phyloP scores from a whole-genome alignment of 2,888 invertebrate genomes.

The Pterostichus madidus region DNA sequence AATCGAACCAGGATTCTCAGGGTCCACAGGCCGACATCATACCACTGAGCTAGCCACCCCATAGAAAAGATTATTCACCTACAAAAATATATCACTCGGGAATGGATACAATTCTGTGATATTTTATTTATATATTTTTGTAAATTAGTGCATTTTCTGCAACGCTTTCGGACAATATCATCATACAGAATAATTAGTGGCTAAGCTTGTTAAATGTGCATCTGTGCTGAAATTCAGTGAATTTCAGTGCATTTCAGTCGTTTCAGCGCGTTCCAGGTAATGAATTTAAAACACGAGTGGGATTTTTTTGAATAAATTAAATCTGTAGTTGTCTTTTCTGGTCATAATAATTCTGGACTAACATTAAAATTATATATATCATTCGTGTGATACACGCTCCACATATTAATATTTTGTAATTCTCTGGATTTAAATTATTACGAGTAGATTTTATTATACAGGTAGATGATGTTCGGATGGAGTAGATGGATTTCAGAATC shows the following conservation, averaged over 20 bases:
- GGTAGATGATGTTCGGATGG: too few species aligned
- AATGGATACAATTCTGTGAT: too few species aligned
- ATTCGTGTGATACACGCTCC: neutral
- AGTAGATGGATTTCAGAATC: too few species aligned
- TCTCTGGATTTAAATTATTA: neutral
- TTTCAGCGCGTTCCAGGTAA: constrained; percentile 32
- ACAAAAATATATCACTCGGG: too few species aligned
- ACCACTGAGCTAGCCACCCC: too few species aligned
- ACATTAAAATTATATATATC: neutral
- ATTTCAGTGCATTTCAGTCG: constrained; percentile 15
- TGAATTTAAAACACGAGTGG: constrained; percentile 41
- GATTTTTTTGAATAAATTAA: constrained; percentile 46
- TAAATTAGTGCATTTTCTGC: neutral
- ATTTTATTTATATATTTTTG: too few species aligned
- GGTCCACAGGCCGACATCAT: too few species aligned
- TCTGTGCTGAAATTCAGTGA: constrained; percentile 2
- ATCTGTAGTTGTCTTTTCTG: constrained; percentile 27
- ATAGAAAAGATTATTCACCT: too few species aligned
- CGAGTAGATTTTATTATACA: too few species aligned
- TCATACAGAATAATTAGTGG: constrained; percentile 19
- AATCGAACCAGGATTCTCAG: too few species aligned
- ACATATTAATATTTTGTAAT: neutral
- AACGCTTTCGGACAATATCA: constrained; percentile 3
- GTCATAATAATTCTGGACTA: neutral
- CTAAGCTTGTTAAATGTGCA: constrained; percentile 26